These are phyloP conservation scores for Benitochromis conjunctus DNA, from an alignment of 2,113 vertebrate species.

Conservation along the genomic window DNA sequence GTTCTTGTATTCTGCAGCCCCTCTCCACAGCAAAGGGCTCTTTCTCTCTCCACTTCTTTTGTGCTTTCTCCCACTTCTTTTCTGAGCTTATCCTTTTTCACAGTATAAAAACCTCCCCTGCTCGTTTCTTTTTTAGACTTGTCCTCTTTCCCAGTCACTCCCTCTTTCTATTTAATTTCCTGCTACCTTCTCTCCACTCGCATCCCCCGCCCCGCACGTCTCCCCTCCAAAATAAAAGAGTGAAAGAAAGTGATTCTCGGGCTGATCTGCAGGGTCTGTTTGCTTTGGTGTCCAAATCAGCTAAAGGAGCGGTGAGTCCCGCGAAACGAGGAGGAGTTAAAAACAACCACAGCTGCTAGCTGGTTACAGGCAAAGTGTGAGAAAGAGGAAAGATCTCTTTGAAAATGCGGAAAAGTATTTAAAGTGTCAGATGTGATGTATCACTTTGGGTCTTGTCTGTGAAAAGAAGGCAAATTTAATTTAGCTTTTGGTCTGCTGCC, in stretches of 20 bases:
- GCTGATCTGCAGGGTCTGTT: not conserved
- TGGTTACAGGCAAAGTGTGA: not conserved
- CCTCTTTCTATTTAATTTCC: constrained; percentile 31
- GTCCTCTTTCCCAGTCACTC: constrained; percentile 7
- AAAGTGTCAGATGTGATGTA: not conserved
- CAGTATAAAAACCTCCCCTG: not conserved
- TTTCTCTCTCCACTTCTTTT: not conserved
- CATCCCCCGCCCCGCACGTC: not conserved
- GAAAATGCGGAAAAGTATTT: not conserved
- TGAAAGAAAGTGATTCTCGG: not conserved
- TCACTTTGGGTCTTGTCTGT: not conserved
- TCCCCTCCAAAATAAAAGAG: not conserved
- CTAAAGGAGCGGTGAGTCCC: not conserved
- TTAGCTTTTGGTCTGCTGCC: not conserved
- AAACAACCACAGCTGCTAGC: not conserved
- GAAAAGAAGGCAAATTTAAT: not conserved
- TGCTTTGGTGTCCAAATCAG: not conserved
- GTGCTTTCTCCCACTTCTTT: constrained; percentile 1
- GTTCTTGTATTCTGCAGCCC: constrained; percentile 42
- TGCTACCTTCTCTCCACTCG: constrained; percentile 4
- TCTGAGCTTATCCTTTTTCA: constrained; percentile 19
- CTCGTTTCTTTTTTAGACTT: not conserved
- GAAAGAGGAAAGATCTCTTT: not conserved
- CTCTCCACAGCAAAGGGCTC: constrained; percentile 6
- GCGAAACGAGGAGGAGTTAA: not conserved